A percentile compares a stretch with the other conserved stretches of the same genome.
These are phyloP conservation scores for Falcunculus frontatus DNA, from an alignment of 2,113 vertebrate species.

Conservation along the genomic window DNA sequence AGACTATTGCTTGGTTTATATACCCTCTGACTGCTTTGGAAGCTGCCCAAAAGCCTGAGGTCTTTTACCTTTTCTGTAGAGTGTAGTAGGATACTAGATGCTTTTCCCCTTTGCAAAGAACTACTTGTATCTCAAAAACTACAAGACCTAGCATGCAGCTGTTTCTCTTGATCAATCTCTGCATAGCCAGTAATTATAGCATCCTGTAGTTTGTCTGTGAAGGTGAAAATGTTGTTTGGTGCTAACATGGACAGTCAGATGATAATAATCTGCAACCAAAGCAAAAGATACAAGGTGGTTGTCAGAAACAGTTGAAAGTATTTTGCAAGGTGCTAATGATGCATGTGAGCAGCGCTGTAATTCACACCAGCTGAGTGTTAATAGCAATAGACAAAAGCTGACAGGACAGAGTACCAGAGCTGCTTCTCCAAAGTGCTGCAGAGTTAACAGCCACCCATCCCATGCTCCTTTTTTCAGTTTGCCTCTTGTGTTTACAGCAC, in stretches of 20 bases:
- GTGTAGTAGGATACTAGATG: background rate
- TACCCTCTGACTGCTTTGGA: background rate
- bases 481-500: background rate
- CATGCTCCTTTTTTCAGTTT: background rate
- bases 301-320: background rate
- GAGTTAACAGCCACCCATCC: background rate
- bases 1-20: background rate
- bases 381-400: background rate
- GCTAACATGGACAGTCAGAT: background rate
- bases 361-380: background rate
- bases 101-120: background rate
- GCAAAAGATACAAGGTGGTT: background rate
- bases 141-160: background rate
- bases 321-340: background rate
- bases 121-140: background rate
- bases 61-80: background rate
- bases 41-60: background rate
- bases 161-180: background rate
- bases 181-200: background rate
- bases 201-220: background rate
- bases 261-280: background rate
- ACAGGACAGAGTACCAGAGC: background rate
- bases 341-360: background rate
- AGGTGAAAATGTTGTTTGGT: background rate
- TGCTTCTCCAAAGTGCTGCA: background rate